Percentiles rank a stretch among this genome's conserved stretches.
phyloP scores from a whole-genome alignment of 2,797 vertebrate genomes.

The Sylvilagus floridanus region DNA sequence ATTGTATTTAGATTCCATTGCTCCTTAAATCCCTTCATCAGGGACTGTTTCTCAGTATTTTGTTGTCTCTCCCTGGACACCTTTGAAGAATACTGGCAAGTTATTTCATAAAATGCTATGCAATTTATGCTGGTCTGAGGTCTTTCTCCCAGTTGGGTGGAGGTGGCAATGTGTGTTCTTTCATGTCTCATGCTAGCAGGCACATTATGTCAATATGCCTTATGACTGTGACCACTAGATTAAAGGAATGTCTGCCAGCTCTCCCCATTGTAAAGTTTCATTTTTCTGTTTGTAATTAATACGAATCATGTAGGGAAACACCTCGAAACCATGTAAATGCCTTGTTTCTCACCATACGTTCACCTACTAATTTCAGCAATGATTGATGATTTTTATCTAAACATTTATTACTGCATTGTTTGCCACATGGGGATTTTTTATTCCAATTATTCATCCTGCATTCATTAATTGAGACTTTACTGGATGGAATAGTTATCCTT shows the following conservation, averaged over 20 bases:
- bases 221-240: constrained; percentile 69
- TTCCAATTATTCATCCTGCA: background rate
- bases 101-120: constrained; percentile 46
- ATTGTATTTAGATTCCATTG: background rate
- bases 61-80: constrained; percentile 45
- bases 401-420: constrained; percentile 21
- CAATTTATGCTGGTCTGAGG: constrained; percentile 33
- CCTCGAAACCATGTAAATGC: constrained; percentile 18
- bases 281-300: constrained; percentile 73
- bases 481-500: background rate
- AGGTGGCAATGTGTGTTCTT: constrained; percentile 1
- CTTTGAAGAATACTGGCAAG: constrained; percentile 21
- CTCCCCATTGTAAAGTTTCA: constrained; percentile 56
- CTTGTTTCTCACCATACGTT: constrained; percentile 57
- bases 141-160: constrained; percentile 36
- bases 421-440: constrained; percentile 41
- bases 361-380: constrained; percentile 50
- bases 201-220: constrained; percentile 27
- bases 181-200: constrained; percentile 33
- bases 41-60: constrained; percentile 5
- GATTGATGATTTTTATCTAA: constrained; percentile 57
- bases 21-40: constrained; percentile 56
- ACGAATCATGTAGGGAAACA: constrained; percentile 66
- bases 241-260: constrained; percentile 55
- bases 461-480: constrained; percentile 24